A percentile compares a stretch with the other conserved stretches of the same genome.
phyloP scores from a whole-genome alignment of 2,113 vertebrate species.

The Notarius quadriscutis region DNA sequence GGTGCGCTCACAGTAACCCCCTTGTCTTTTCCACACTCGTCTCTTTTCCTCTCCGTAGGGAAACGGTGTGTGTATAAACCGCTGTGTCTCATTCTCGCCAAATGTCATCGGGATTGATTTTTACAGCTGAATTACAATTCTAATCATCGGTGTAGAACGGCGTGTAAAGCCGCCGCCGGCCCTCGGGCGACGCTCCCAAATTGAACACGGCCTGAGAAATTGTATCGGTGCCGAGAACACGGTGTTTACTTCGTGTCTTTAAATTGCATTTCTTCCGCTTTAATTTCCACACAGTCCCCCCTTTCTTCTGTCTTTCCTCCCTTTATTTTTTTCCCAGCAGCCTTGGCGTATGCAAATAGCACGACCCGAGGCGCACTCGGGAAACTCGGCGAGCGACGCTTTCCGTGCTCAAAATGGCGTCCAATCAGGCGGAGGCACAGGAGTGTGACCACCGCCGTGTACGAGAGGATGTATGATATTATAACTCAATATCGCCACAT shows the following conservation, averaged over 20 bases:
- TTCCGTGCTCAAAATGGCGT: constrained; percentile 64
- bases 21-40: constrained; percentile 14
- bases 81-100: constrained; percentile 74
- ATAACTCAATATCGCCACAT: constrained; percentile 20
- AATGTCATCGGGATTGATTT: constrained; percentile 84
- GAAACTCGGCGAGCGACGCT: constrained; percentile 77
- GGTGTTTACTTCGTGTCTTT: constrained; percentile 86
- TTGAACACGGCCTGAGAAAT: constrained; percentile 83
- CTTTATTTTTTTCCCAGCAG: constrained; percentile 41
- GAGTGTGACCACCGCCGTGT: constrained; percentile 73
- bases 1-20: not conserved
- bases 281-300: constrained; percentile 75
- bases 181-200: constrained; percentile 76
- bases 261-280: constrained; percentile 91
- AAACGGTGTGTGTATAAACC: constrained; percentile 69
- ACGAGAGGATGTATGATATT: constrained; percentile 24
- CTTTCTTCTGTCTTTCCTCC: constrained; percentile 56
- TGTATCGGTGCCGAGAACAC: constrained; percentile 79
- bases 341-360: constrained; percentile 79
- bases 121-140: constrained; percentile 78
- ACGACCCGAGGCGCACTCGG: constrained; percentile 73
- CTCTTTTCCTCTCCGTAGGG: constrained; percentile 39
- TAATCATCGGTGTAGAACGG: constrained; percentile 83
- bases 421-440: constrained; percentile 77
- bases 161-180: constrained; percentile 73